Conservation (phyloP, 2,797 vertebrate species). For the Sciurus vulgaris region DNA sequence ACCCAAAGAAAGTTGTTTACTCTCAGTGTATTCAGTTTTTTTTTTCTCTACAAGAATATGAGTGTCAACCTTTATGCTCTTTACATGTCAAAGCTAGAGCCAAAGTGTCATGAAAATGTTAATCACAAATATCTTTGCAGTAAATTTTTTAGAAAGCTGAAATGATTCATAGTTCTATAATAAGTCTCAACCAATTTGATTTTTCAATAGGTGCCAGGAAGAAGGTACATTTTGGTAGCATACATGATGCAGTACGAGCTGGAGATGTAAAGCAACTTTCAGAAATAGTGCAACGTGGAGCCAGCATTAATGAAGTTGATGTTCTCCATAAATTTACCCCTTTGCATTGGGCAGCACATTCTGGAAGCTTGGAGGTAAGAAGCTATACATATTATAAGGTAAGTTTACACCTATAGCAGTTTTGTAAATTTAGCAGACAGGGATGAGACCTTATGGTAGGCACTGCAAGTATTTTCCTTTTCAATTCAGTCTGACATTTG, state of each 20-base stretch:
- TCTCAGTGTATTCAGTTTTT: constrained; percentile 42
- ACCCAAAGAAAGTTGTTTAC: constrained; percentile 33
- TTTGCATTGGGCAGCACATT: constrained; percentile 90
- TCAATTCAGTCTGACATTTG: constrained; percentile 37
- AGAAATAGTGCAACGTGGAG: constrained; percentile 84
- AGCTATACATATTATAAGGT: constrained; percentile 69
- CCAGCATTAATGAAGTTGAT: constrained; percentile 88
- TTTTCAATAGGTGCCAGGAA: constrained; percentile 81
- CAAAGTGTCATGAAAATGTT: constrained; percentile 51
- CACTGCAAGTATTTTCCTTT: constrained; percentile 28
- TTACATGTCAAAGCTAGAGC: background rate
- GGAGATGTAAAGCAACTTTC: constrained; percentile 88
- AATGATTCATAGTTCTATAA: constrained; percentile 42
- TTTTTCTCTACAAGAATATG: background rate
- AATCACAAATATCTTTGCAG: constrained; percentile 24
- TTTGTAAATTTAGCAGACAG: constrained; percentile 46
- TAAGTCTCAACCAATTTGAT: constrained; percentile 56
- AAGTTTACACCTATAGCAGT: background rate
- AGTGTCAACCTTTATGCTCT: background rate
- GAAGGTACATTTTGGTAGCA: constrained; percentile 77
- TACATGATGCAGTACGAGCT: constrained; percentile 89
- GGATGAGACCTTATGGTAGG: background rate
- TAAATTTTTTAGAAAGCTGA: constrained; percentile 60
- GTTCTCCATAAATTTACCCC: constrained; percentile 88
- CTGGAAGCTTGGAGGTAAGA: constrained; percentile 91